Conservation (phyloP, 2,113 vertebrate species). For the Anoplopoma fimbria region DNA sequence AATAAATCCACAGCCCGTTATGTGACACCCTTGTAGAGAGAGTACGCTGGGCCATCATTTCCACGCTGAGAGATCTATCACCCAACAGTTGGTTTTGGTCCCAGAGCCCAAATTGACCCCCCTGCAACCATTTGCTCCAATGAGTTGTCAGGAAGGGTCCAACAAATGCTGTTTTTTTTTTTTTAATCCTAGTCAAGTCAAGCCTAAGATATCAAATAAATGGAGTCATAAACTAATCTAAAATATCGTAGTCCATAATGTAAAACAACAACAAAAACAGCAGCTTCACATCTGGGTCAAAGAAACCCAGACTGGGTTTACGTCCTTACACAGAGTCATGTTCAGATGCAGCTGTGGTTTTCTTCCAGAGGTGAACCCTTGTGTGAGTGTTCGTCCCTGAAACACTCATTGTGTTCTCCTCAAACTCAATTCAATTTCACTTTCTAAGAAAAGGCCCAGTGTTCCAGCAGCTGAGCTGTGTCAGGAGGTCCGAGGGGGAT, state of each 20-base stretch:
- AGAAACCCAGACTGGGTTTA: slow-evolving; percentile 16
- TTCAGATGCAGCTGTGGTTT: slow-evolving; percentile 61
- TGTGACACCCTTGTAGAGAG: slow-evolving; percentile 65
- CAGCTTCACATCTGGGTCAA: slow-evolving; percentile 25
- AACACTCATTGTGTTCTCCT: slow-evolving; percentile 60
- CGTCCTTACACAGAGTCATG: slow-evolving; percentile 33
- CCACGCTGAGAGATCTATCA: slow-evolving; percentile 73
- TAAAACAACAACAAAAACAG: slow-evolving; percentile 21
- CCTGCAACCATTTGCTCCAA: slow-evolving; percentile 64
- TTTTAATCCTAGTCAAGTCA: background rate
- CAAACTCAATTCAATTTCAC: slow-evolving; percentile 76
- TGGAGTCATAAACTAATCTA: background rate
- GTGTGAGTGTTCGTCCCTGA: slow-evolving; percentile 56
- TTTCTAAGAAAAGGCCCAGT: slow-evolving; percentile 78
- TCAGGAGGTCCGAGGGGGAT: slow-evolving; percentile 60
- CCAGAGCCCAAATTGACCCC: slow-evolving; percentile 42
- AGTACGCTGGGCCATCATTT: slow-evolving; percentile 58
- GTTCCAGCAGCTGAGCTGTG: slow-evolving; percentile 76
- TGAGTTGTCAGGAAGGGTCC: slow-evolving; percentile 23
- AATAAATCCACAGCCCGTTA: slow-evolving; percentile 58
- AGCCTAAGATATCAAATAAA: slow-evolving; percentile 3
- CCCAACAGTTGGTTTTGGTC: slow-evolving; percentile 71
- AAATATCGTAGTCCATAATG: background rate
- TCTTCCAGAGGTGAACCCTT: slow-evolving; percentile 55
- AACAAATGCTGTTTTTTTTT: slow-evolving; percentile 43